Percentiles rank a stretch among this genome's conserved stretches.
These are phyloP conservation scores for Lophura nycthemera DNA, from an alignment of 2,113 vertebrate species.

Conservation along the genomic window DNA sequence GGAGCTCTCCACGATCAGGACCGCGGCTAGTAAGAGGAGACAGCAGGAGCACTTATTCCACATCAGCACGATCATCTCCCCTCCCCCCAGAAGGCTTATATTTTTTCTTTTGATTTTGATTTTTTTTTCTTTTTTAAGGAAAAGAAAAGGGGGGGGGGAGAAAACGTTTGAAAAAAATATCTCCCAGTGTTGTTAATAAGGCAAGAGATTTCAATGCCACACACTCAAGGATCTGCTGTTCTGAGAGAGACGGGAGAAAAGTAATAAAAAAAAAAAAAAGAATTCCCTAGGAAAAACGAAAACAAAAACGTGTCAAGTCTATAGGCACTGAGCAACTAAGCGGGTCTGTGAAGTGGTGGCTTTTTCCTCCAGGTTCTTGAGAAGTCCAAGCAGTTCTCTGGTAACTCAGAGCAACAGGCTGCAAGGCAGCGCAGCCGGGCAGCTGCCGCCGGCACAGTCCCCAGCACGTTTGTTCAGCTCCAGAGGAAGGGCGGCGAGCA, in stretches of 20 bases:
- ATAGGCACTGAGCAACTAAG: conserved; percentile 1
- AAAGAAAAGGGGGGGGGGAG: not conserved
- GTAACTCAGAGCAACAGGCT: conserved; percentile 43
- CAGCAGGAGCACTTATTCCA: conserved; percentile 85
- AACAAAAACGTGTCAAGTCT: not conserved
- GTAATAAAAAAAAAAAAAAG: not conserved
- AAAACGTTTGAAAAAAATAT: not conserved
- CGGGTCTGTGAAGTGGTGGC: conserved; percentile 8
- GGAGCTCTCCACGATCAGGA: conserved; percentile 86
- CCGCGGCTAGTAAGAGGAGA: conserved; percentile 85
- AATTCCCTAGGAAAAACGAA: not conserved
- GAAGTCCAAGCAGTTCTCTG: conserved; percentile 58
- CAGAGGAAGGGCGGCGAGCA: conserved; percentile 18
- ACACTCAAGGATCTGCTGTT: conserved; percentile 23
- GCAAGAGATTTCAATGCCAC: conserved; percentile 24
- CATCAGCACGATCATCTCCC: conserved; percentile 80
- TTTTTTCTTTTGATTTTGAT: not conserved
- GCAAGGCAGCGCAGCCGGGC: conserved; percentile 44
- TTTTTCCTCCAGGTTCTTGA: conserved; percentile 46
- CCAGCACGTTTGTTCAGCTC: conserved; percentile 45
- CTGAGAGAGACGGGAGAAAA: conserved; percentile 16
- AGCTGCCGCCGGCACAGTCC: conserved; percentile 59
- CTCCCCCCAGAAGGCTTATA: conserved; percentile 49
- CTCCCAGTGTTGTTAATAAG: conserved; percentile 21
- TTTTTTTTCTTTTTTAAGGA: not conserved